phyloP scores from a whole-genome alignment of 1,140 invertebrate species.

The Eulimnadia texana region DNA sequence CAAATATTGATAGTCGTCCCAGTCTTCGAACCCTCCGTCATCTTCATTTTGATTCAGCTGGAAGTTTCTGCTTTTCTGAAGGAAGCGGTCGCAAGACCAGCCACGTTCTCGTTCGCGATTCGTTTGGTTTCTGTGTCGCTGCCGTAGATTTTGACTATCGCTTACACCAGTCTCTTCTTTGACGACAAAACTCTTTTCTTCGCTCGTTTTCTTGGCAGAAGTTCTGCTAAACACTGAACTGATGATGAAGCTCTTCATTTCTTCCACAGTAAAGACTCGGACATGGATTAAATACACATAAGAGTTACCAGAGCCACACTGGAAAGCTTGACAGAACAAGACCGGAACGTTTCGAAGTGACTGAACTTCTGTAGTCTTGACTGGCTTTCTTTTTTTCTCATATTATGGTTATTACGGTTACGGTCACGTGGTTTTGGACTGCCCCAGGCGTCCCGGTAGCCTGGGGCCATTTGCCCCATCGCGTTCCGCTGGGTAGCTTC shows the following conservation, averaged over 20 bases:
- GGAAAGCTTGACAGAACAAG: no score
- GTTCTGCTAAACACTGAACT: background rate
- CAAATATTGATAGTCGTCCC: background rate
- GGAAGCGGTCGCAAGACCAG: slow-evolving; percentile 2
- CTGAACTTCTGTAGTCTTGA: background rate
- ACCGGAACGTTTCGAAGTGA: background rate
- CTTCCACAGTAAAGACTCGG: no score
- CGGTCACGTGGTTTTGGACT: background rate
- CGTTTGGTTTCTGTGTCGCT: background rate
- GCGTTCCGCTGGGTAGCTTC: background rate
- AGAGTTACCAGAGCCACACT: no score
- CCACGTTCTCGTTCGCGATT: background rate
- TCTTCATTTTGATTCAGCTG: background rate
- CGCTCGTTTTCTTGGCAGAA: background rate
- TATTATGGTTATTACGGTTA: background rate
- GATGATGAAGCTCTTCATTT: slow-evolving; percentile 10
- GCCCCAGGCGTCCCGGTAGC: no score
- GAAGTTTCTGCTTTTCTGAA: background rate
- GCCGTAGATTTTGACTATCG: background rate
- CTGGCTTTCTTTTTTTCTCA: background rate
- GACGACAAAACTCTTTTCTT: background rate
- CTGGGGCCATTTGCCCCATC: background rate
- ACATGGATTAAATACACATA: no score
- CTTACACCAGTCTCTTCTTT: background rate
- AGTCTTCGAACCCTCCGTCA: slow-evolving; percentile 7